phyloP scores from a whole-genome alignment of 2,888 invertebrate species.

The Sesia apiformis region DNA sequence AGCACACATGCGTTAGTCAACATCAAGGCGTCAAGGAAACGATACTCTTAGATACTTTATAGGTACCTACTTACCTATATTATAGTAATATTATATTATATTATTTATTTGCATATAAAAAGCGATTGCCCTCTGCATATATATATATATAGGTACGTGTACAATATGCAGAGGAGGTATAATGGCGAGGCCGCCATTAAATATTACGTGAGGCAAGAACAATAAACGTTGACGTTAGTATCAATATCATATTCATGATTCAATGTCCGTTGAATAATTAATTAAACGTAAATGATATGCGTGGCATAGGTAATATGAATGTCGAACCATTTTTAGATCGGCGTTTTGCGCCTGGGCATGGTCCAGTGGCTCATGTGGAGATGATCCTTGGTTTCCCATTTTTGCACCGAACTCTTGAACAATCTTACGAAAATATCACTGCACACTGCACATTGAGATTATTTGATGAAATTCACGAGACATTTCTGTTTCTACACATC shows the following conservation, averaged over 20 bases:
- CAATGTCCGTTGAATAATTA: neutral
- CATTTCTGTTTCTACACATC: constrained; percentile 9
- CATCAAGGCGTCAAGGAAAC: too few species aligned
- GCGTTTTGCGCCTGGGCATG: constrained; percentile 71
- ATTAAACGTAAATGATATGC: constrained; percentile 4
- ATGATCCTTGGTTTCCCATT: constrained; percentile 90
- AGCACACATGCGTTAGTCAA: too few species aligned
- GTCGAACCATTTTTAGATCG: constrained; percentile 65
- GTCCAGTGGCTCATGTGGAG: constrained; percentile 87
- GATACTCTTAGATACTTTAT: too few species aligned
- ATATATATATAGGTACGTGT: neutral
- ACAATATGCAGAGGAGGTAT: neutral
- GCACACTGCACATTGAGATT: neutral
- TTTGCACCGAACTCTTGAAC: constrained; percentile 18
- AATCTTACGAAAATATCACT: constrained; percentile 11
- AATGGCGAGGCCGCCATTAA: neutral
- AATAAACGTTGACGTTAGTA: constrained; percentile 8
- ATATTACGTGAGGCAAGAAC: constrained; percentile 1
- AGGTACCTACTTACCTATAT: too few species aligned
- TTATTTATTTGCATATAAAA: neutral
- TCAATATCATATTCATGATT: neutral
- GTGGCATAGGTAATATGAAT: constrained; percentile 2
- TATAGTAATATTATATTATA: too few species aligned
- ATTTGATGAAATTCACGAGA: constrained; percentile 4
- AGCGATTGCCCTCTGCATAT: neutral